Evolutionary conservation across 2,888 invertebrate genomes (phyloP), one percentile per base, ranked within the genome.

Genomic region (Scaptomyza flava): DNA sequence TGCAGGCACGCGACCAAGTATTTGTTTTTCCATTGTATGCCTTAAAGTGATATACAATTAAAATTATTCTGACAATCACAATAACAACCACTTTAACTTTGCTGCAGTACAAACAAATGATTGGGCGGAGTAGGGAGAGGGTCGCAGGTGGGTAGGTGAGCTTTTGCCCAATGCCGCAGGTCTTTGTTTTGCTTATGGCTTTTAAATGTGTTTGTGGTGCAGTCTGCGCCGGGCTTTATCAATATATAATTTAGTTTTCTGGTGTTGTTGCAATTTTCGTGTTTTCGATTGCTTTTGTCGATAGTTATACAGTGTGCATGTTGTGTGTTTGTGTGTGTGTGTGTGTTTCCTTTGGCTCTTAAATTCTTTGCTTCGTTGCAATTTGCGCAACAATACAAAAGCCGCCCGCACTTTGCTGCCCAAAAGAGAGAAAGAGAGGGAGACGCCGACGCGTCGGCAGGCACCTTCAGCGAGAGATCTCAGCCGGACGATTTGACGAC

Each of bases 301-400:
- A 82, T 82, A 81, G 80, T 70, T 72, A 68, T 60, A 38, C 47
- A 17, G 41, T 46, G 57, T 64, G 48, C 45, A 20, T 41, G 36
- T 59, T 31, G 23, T 23, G 23, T 3, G 23, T 23, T 2, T 50
- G 20, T 71, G 34, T 57, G 48, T 58, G 59, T 62, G 42, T 52
- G 71, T 82, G 34, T 72, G 14, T 75, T 68, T 81, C 87, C 78
- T 81, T 73, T 53, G 75, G 72, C 72, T 81, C 53, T 27, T 71
- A 73, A 87, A 84, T 84, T 85, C 85, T 87, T 87, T 84, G 85
- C 64, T 81, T 73, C n/a, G 46, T 61, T 84, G 82, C 71, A 77
- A 87, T 84, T 84, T 84, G 87, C 89, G 84, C 89, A 84, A 84
- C 78, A 72, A 88, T 83, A 67, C 70, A 34, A 50, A 38, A 34